Percentiles rank a stretch among this genome's conserved stretches.
Conservation (phyloP, 2,888 invertebrate genomes). For the Torymus tubicola region DNA sequence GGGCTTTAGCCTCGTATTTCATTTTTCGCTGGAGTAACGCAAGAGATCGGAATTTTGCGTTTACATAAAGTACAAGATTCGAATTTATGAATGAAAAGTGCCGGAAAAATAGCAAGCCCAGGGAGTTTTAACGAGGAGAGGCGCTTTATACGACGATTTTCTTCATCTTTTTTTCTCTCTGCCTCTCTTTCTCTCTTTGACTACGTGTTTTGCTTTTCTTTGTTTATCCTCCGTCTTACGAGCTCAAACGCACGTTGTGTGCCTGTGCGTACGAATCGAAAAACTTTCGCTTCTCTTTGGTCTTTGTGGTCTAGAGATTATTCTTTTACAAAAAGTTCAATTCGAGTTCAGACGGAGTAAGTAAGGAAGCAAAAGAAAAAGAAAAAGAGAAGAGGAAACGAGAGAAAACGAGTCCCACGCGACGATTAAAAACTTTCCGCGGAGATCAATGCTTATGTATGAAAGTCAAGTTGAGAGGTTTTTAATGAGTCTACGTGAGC, state of each 20-base stretch:
- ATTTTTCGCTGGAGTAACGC: background rate
- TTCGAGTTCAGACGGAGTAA: conserved; percentile 23
- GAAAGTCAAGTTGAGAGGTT: conserved; percentile 11
- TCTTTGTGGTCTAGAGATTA: conserved; percentile 45
- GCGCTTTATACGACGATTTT: conserved; percentile 11
- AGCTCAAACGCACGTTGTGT: background rate
- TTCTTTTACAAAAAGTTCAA: conserved; percentile 36
- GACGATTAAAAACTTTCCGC: conserved; percentile 11
- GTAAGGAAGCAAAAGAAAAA: background rate
- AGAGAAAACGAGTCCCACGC: no score
- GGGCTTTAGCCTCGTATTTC: background rate
- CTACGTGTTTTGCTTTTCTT: conserved; percentile 14
- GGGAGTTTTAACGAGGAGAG: conserved; percentile 27
- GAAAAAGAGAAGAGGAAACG: background rate
- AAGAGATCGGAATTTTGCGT: background rate
- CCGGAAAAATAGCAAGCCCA: background rate
- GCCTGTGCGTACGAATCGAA: conserved; percentile 3
- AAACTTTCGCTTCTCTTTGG: conserved; percentile 31
- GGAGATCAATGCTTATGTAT: conserved; percentile 2
- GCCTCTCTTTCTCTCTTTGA: no score
- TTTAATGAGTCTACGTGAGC: conserved; percentile 19
- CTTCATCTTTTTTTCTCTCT: no score
- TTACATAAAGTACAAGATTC: conserved; percentile 2
- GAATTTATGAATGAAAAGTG: conserved; percentile 42
- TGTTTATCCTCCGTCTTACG: background rate